Evolutionary conservation across 2,888 invertebrate species (phyloP).

Genomic region (Philaethria dido): DNA sequence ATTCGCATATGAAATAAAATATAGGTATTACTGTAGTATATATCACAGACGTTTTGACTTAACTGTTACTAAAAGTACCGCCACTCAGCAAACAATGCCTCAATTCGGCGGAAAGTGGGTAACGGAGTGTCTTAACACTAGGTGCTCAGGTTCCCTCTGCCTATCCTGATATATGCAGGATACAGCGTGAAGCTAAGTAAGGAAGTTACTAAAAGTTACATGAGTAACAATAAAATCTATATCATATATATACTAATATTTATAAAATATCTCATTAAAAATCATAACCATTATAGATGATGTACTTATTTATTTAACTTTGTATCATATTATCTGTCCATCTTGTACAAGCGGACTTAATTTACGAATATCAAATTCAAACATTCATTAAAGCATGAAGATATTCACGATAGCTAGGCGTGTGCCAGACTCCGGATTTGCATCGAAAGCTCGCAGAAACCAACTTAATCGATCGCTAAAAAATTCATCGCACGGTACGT

Average conservation of each 20-base stretch:
- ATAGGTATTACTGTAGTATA: too few relatives aligned
- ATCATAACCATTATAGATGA: neutral
- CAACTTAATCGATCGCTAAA: conserved; percentile 80
- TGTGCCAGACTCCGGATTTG: conserved; percentile 78
- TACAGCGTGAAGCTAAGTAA: too few relatives aligned
- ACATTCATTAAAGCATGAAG: conserved; percentile 39
- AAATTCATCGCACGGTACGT: conserved; percentile 73
- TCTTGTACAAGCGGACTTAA: conserved; percentile 32
- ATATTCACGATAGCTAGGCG: conserved; percentile 58
- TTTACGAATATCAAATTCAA: conserved; percentile 34
- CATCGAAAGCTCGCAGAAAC: conserved; percentile 76
- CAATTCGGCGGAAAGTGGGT: too few relatives aligned
- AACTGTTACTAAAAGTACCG: too few relatives aligned
- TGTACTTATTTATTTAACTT: conserved; percentile 13
- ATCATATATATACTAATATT: neutral
- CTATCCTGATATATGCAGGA: too few relatives aligned
- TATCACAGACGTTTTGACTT: too few relatives aligned
- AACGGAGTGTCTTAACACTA: too few relatives aligned
- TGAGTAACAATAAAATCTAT: neutral
- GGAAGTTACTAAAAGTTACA: too few relatives aligned
- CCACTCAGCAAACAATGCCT: too few relatives aligned
- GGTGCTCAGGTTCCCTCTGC: too few relatives aligned
- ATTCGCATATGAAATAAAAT: too few relatives aligned
- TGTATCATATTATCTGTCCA: conserved; percentile 18
- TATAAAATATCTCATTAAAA: neutral